These are phyloP conservation scores for Chironomus striatipennis DNA, from an alignment of 1,140 invertebrate genomes.

Conservation along the genomic window DNA sequence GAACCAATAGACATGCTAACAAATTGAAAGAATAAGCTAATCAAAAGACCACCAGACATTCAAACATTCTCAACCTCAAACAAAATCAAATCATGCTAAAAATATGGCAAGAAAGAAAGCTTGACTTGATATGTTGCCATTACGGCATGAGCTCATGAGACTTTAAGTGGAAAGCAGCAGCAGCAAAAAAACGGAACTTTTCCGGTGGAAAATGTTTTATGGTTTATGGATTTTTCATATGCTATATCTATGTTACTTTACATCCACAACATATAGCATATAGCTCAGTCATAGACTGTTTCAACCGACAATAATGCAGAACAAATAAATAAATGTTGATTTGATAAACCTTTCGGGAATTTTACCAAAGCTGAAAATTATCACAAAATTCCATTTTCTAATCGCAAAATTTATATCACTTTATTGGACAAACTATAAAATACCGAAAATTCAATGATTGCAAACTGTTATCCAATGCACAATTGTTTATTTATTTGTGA, in stretches of 20 bases:
- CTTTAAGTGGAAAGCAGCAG: background rate
- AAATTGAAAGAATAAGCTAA: too few species aligned
- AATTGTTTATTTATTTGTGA: constrained; percentile 18
- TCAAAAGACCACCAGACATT: too few species aligned
- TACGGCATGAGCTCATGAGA: background rate
- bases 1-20: too few species aligned
- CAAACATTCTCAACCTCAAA: too few species aligned
- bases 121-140: background rate
- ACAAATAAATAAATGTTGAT: constrained; percentile 1
- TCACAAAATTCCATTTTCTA: constrained; percentile 8
- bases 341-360: constrained; percentile 8
- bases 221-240: constrained; percentile 11
- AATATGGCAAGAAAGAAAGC: too few species aligned
- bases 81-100: too few species aligned
- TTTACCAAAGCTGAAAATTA: constrained; percentile 5
- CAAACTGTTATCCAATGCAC: constrained; percentile 7
- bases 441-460: constrained; percentile 16
- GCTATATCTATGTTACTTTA: background rate
- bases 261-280: too few species aligned
- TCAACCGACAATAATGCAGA: background rate
- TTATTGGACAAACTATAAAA: background rate
- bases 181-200: background rate
- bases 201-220: constrained; percentile 1
- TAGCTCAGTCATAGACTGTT: too few species aligned
- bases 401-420: constrained; percentile 13